phyloP scores from a whole-genome alignment of 2,113 vertebrate species.

The Podilymbus podiceps region DNA sequence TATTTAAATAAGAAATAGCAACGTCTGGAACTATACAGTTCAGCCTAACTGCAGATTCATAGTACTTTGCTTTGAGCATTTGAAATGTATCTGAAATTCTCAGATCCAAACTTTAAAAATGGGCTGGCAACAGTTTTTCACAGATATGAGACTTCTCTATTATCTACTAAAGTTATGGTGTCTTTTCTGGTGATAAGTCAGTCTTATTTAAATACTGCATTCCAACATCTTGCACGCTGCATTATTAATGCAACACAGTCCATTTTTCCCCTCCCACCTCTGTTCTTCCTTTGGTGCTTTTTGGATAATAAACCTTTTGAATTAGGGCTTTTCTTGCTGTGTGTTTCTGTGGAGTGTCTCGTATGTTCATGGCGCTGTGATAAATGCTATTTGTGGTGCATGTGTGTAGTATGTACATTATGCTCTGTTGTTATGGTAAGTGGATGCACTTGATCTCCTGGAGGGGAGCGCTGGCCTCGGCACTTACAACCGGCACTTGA shows the following conservation, averaged over 20 bases:
- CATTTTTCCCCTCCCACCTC: rapidly evolving
- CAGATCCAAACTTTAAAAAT: background rate
- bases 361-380: background rate
- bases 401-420: background rate
- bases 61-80: background rate
- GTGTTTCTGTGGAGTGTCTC: background rate
- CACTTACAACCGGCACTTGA: background rate
- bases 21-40: background rate
- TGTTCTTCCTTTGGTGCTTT: background rate
- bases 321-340: background rate
- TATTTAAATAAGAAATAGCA: background rate
- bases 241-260: background rate
- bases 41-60: background rate
- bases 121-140: background rate
- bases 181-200: background rate
- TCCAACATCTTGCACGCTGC: background rate
- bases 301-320: background rate
- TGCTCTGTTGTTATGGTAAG: background rate
- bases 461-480: background rate
- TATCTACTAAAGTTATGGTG: background rate
- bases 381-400: background rate
- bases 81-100: background rate
- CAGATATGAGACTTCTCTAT: background rate
- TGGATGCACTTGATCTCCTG: slow-evolving; percentile 37
- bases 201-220: background rate